Base-by-base conservation (phyloP, 2,888 invertebrate genomes). In the Microplitis manilae region DNA sequence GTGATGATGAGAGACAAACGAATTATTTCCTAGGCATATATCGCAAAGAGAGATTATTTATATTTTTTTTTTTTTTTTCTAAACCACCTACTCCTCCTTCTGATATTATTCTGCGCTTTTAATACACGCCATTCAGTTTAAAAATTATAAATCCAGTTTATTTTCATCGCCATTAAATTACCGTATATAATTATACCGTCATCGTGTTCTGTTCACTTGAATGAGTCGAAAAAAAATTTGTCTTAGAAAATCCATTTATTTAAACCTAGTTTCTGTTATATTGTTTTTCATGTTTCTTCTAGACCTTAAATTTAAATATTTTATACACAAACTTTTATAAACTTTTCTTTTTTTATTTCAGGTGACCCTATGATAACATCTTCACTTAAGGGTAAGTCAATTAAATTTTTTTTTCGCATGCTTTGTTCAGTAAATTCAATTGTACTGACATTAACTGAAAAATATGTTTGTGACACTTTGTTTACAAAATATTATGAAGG, bases 341-440 rank as follows among this genome's bases (percentile, higher is more conserved):
- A 41, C 5, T 65, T 20, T 20, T 20, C 65, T 40, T 9, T 67
- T 74, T 67, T 13, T 70, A 50, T 90, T 90, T 87, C 90, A 90
- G 90, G 90, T 88, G 90, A 90, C 80, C 90, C 90, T 84, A 90
- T 90, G 90, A 90, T 90, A 89, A 90, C 90, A 87, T 90, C 90
- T 85, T 90, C 90, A 83, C 87, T 90, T 81, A 90, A 90, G 89
- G 89, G 90, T 90, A 89, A 90, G 90, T 90, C 84, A 75, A 73
- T 72, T 68, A 65, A 72, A 77, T 78, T 78, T 75, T 69, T 76
- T 78, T 75, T 68, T 78, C 60, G 50, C 50, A 50, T 50, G 13
- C 2, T 50, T 50, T 50, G 50, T 50, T 50, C 13, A 5, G 50
- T 50, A 50, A 50, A 50, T 50, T 50, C 13, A 1, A 50, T 50